These are phyloP conservation scores for Cryptoblepharus egeriae DNA, from an alignment of 2,797 vertebrate genomes.

Conservation along the genomic window DNA sequence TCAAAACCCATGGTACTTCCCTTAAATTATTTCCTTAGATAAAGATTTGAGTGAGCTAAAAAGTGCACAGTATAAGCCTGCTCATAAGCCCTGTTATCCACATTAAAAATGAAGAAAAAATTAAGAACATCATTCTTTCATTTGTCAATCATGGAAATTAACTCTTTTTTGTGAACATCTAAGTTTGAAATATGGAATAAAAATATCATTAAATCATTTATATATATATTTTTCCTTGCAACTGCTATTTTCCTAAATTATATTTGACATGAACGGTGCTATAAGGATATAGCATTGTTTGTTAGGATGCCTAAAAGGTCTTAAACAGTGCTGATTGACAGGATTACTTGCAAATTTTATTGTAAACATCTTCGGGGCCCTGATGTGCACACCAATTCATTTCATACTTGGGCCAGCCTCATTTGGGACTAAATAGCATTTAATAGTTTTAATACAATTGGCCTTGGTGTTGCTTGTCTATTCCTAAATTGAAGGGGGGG, in stretches of 20 bases:
- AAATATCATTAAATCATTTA: neutral
- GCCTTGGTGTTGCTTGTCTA: neutral
- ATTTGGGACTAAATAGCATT: no score
- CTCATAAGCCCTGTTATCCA: constrained; percentile 17
- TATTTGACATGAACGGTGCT: constrained; percentile 1
- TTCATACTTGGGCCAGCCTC: neutral
- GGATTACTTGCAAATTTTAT: neutral
- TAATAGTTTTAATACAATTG: neutral
- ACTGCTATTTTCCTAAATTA: constrained; percentile 7
- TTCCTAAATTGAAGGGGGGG: no score
- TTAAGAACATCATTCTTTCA: neutral
- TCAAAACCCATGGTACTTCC: constrained; percentile 20
- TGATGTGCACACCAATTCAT: neutral
- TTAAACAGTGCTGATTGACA: neutral
- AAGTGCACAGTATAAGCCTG: constrained; percentile 5
- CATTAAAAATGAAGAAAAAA: constrained; percentile 20
- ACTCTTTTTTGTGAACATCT: constrained; percentile 13
- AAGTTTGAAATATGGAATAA: neutral
- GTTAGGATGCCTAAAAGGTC: neutral
- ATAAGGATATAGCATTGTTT: neutral
- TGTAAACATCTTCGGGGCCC: neutral
- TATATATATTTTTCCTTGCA: neutral
- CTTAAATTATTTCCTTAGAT: constrained; percentile 35
- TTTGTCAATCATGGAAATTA: constrained; percentile 21
- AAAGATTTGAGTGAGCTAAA: constrained; percentile 27